Evolutionary conservation across 92 coral and sea anemone species (phyloP), one percentile per base, ranked within the genome.

Genomic region (Epizoanthus fatuus): DNA sequence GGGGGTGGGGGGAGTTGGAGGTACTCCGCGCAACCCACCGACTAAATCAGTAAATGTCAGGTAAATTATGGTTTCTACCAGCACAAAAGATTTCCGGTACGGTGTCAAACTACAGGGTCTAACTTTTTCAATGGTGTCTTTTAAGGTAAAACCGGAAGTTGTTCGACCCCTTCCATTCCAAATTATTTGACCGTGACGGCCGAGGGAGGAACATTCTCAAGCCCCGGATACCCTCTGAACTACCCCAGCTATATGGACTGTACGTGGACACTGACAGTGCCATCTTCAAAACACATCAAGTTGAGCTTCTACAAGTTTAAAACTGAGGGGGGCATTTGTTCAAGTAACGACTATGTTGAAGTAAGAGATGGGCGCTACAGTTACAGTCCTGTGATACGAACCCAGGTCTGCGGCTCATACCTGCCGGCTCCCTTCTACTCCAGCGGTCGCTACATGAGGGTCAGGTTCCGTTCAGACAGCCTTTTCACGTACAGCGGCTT

Each of bases 391-490:
- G 68, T 63, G 11, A 63, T 63, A 20, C 16, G 68, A 37, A 17
- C 12, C 7, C 22, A 22, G 68, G 32, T 63, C 14, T 63, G 68
- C 39, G 68, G 68, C 20, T 25, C 68, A 22, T 63, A 22, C 14
- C 68, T 63, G 37, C 68, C 68, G 13, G 68, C 68, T 4, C 68
- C 68, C 19, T 63, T 63, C 20, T 63, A 63, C 39, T 63, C 68
- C 68, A 63, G 68, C 68, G 68, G 68, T 10, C 68, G 68, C 13
- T 63, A 63, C 38, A 63, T 63, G 68, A 63, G 68, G 32, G 68
- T 63, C 68, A 63, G 32, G 38, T 63, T 63, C 68, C 68, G 32
- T 17, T 63, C 68, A 63, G 68, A 63, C 68, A 22, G 68, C 32
- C 25, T 4, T 7, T 22, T 2, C 14, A 4, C 68, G 4, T 62